Evolutionary conservation across 2,797 vertebrate genomes (phyloP).

Genomic region (Leucoraja ocellata): DNA sequence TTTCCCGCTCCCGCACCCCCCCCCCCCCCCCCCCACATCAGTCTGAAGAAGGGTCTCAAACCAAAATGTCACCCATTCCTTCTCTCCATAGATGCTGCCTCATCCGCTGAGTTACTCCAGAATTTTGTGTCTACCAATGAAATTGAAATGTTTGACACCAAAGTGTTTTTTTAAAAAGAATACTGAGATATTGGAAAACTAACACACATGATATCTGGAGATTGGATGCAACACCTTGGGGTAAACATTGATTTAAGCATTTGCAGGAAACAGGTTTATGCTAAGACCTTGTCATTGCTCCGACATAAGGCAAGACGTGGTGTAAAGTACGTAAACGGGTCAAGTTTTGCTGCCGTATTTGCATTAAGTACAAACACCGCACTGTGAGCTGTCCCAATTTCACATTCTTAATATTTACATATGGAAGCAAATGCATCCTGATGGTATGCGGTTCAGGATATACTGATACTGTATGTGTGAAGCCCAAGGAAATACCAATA

Average conservation of each 20-base stretch:
- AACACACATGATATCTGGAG: not conserved
- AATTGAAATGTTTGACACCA: not conserved
- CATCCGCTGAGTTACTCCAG: too few species aligned
- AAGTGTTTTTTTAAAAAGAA: not conserved
- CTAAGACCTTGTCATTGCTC: not conserved
- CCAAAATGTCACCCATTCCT: too few species aligned
- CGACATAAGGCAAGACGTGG: not conserved
- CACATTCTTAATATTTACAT: not conserved
- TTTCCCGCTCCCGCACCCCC: too few species aligned
- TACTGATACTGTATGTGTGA: not conserved
- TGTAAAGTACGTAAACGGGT: not conserved
- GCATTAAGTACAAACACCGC: not conserved
- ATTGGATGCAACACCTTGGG: not conserved
- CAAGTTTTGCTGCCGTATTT: not conserved
- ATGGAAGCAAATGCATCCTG: slow-evolving; percentile 5
- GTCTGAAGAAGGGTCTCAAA: too few species aligned
- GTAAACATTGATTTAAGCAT: slow-evolving; percentile 28
- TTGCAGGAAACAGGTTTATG: not conserved
- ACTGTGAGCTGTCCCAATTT: too few species aligned
- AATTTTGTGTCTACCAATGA: too few species aligned
- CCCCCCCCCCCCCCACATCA: too few species aligned
- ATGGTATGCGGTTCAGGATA: not conserved
- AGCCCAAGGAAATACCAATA: not conserved
- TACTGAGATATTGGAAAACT: not conserved
- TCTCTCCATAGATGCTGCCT: too few species aligned